Evolutionary conservation across 1,140 invertebrate species (phyloP), one percentile per base, ranked within the genome.

Genomic region (Drosophila funebris): DNA sequence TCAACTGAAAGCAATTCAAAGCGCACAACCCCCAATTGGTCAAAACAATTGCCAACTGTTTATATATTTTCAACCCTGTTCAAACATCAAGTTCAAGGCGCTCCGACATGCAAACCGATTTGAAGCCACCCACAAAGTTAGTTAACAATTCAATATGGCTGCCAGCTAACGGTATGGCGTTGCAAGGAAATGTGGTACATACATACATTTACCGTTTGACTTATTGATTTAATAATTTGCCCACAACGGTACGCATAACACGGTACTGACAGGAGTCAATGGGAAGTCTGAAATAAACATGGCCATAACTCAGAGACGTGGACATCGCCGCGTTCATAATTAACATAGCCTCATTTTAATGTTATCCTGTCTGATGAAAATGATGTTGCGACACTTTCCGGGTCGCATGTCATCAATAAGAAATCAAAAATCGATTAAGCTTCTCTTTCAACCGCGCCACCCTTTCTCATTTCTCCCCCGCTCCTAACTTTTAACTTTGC

Each of bases 401-500:
- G 37, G 44, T 37, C 36, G 54, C 43, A 44, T 67, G 66, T 70
- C 80, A 83, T 83, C 61, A 78, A 64, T 74, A 81, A 81, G 82
- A 82, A 76, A 85, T 85, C 78, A 85, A 76, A 88, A 88, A 85
- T 88, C 82, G 82, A 88, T 85, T 85, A 85, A 88, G 78, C 56
- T 39, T 33, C 11, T 11, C 9, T 2, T 14, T 16, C 13, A 13
- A 41, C 14, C 11, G 4, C 37, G 14, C 37, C 18, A 39, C 20
- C 6, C 22, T n/a, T 22, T 13, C 13, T 4, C 14, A 14, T 16
- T 2, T 14, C 31, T n/a, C n/a, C 27, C 13, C 16, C 14, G 22
- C 36, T 54, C 11, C 18, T n/a, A 29, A 39, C 2, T 50, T 67
- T 57, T 16, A 29, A 67, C 53, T 58, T 46, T 39, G 16, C 24